A percentile compares a stretch with the other conserved stretches of the same genome.
phyloP scores from a whole-genome alignment of 2,113 vertebrate species.

The Zootoca vivipara region DNA sequence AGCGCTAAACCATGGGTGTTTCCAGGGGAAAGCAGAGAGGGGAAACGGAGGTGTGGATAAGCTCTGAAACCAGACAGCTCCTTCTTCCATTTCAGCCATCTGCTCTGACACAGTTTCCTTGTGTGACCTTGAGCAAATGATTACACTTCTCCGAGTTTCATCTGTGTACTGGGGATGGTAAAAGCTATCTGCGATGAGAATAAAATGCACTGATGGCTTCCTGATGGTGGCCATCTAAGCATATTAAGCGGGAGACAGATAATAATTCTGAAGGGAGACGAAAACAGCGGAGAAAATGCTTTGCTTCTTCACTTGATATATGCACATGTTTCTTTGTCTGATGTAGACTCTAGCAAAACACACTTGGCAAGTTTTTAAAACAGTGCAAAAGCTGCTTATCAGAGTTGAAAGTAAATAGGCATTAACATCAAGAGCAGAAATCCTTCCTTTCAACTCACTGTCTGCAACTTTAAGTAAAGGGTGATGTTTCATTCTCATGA shows the following conservation, averaged over 20 bases:
- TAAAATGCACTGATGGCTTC: background rate
- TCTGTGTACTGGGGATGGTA: constrained; percentile 10
- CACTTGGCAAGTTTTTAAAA: background rate
- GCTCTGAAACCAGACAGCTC: background rate
- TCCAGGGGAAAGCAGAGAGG: too few species aligned
- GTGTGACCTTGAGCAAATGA: background rate
- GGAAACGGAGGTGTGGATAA: too few species aligned
- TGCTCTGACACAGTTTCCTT: constrained; percentile 31
- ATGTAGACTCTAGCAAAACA: background rate
- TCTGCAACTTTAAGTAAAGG: background rate
- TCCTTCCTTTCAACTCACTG: background rate
- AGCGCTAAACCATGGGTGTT: too few species aligned
- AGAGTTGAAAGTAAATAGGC: background rate
- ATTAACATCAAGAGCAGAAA: background rate
- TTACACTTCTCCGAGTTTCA: constrained; percentile 34
- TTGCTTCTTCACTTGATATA: background rate
- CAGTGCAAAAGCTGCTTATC: background rate
- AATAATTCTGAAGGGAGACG: background rate
- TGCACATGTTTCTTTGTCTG: background rate
- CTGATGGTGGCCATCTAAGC: background rate
- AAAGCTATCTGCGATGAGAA: background rate
- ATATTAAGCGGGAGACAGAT: background rate
- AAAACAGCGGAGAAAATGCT: background rate
- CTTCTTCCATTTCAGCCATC: constrained; percentile 6
- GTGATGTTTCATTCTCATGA: background rate